Base-by-base conservation (phyloP, 2,888 invertebrate species). In the Corythucha ciliata region DNA sequence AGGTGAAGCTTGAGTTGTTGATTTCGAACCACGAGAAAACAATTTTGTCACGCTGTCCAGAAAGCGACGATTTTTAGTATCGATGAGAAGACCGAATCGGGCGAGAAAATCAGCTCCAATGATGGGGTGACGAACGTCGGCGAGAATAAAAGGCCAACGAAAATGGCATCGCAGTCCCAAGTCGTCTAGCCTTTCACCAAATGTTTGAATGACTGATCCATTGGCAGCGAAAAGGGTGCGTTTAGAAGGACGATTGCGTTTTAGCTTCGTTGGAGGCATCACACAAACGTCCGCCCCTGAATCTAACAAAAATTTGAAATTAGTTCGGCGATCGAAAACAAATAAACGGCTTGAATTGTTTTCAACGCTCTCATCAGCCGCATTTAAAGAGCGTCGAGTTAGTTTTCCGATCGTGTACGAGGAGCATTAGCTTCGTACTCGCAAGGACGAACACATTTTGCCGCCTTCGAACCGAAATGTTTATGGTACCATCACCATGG, bases 211-310 rank as follows among this genome's bases (percentile, higher is more conserved):
- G 2, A 10, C 7, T 8, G 52, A 26, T 8, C 48, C 52, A 22
- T 40, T 48, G 14, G 47, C 48, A 3, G 47, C 48, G 40, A 46
- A 52, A 7, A 47, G 41, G 14, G n/a, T 14, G 18, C 21, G 18
- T 8, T 46, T 37, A 10, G 39, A 20, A 4, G 14, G 24, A 20
- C 14, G 34, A 8, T 33, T 8, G n/a, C 7, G 26, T 10, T 24
- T 14, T 12, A 18, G 12, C 8, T 10, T 5, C 12, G 27, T 24
- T 5, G 33, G 24, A 6, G 50, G 50, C 6, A 49, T n/a, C n/a
- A 50, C 39, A 54, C 52, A 37, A 49, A 54, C 8, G 49, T 48
- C 10, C 55, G 57, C 14, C 46, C 52, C 25, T 54, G 50, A 32
- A 32, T 54, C 61, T 2, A 57, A 40, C 4, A 48, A 21, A 25